These are phyloP conservation scores for Lochmaea capreae DNA, from an alignment of 2,888 invertebrate species.

Conservation along the genomic window DNA sequence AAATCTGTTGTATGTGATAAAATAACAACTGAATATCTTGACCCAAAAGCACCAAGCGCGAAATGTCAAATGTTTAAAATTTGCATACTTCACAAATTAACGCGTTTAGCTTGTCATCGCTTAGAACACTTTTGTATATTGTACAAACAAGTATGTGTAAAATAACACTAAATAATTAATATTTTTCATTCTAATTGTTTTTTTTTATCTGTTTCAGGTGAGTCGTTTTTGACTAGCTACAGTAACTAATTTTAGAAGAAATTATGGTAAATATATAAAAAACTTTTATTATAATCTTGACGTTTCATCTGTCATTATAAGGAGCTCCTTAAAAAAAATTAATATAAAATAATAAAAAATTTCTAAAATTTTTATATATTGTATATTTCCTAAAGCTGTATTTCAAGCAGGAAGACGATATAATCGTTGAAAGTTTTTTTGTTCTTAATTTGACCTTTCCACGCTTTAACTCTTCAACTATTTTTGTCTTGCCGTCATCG, in stretches of 20 bases:
- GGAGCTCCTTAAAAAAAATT: not conserved
- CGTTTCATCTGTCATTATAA: not conserved
- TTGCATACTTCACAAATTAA: not conserved
- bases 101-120: too few relatives aligned
- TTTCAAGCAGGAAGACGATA: not conserved
- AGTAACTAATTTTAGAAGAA: not conserved
- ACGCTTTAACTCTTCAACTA: conserved; percentile 4
- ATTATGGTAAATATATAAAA: not conserved
- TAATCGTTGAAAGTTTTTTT: not conserved
- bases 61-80: not conserved
- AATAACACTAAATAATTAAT: too few relatives aligned
- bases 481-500: not conserved
- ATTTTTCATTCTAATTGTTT: too few relatives aligned
- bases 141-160: too few relatives aligned
- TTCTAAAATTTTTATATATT: not conserved
- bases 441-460: conserved; percentile 1
- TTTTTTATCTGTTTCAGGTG: not conserved
- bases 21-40: not conserved
- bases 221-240: not conserved
- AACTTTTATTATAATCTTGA: not conserved
- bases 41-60: not conserved
- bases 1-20: not conserved
- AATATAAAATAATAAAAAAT: not conserved
- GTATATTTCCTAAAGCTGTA: not conserved
- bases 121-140: not conserved